These are phyloP conservation scores for Akabosia matsudoensis DNA, from an alignment of 1,140 invertebrate genomes.

Conservation along the genomic window DNA sequence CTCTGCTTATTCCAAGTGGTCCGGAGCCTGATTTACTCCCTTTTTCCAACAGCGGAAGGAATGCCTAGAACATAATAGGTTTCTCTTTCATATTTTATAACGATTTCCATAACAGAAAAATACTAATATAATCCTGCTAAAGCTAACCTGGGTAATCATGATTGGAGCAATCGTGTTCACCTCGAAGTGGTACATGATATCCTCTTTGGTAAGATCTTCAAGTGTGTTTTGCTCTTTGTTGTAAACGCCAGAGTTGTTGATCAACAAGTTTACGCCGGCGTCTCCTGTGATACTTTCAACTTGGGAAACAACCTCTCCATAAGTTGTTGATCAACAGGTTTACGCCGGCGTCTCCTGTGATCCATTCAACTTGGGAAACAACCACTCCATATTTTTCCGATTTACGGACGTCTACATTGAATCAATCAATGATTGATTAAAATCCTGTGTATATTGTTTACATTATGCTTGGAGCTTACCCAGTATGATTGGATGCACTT, in stretches of 20 bases:
- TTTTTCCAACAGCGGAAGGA: constrained; percentile 17
- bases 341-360: neutral
- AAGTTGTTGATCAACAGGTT: constrained; percentile 16
- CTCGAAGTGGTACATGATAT: constrained; percentile 7
- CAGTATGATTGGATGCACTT: neutral
- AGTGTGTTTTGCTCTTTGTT: constrained; percentile 1
- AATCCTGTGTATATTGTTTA: neutral
- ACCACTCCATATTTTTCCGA: neutral
- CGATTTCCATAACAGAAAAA: neutral
- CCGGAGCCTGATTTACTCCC: neutral
- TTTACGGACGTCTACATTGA: neutral
- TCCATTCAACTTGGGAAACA: neutral
- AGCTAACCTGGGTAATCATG: neutral
- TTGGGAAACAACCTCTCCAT: neutral
- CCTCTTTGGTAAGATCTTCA: neutral
- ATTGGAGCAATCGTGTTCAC: constrained; percentile 8
- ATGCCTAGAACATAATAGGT: neutral
- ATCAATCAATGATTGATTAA: neutral
- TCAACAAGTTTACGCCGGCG: neutral
- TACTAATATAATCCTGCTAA: neutral
- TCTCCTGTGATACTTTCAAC: neutral
- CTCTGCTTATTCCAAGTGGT: neutral
- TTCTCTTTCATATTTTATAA: neutral
- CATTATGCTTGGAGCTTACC: too few species aligned
- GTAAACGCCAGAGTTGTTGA: constrained; percentile 7